Evolutionary conservation across 2,888 invertebrate species (phyloP).

Genomic region (Drepanosiphum platanoidis): DNA sequence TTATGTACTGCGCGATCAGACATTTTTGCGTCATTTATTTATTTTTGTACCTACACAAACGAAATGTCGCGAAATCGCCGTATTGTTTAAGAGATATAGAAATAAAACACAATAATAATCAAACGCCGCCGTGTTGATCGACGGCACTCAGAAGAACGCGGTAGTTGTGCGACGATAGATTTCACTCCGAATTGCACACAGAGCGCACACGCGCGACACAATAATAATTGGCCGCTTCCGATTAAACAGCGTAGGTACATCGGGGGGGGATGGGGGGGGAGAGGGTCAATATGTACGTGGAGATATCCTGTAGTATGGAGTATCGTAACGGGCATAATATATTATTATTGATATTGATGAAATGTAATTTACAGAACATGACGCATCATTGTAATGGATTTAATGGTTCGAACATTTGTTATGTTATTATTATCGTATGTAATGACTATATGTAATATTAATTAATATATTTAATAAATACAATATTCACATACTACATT

Average conservation of each 20-base stretch:
- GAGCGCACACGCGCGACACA: background rate
- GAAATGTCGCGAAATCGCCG: background rate
- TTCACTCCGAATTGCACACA: no score
- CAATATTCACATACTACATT: conserved; percentile 40
- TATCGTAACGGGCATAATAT: background rate
- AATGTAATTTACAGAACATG: background rate
- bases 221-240: background rate
- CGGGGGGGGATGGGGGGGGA: background rate
- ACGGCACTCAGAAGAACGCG: background rate
- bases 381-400: background rate
- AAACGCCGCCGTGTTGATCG: background rate
- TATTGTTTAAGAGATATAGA: background rate
- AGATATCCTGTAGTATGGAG: background rate
- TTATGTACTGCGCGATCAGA: background rate
- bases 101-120: background rate
- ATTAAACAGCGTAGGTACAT: background rate
- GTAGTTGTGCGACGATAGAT: background rate
- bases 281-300: background rate
- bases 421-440: background rate
- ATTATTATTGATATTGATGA: background rate
- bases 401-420: background rate
- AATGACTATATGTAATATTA: background rate
- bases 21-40: background rate
- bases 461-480: conserved; percentile 9
- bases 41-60: no score